A percentile compares a stretch with the other conserved stretches of the same genome.
These are phyloP conservation scores for Irena cyanogastra DNA, from an alignment of 2,113 vertebrate species.

Conservation along the genomic window DNA sequence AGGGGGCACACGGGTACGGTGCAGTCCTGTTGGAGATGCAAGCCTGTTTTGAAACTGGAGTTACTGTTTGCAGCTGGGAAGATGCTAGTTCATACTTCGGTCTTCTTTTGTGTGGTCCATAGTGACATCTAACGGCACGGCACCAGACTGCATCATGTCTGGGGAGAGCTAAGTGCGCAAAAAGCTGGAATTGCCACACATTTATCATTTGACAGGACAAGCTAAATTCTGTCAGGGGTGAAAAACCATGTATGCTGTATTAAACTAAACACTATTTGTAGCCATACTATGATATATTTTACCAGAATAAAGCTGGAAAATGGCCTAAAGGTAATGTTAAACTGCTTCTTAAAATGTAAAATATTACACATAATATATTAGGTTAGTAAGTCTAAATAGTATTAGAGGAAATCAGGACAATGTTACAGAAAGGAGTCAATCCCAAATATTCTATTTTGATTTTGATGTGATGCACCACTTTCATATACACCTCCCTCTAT, in stretches of 20 bases:
- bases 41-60: not conserved
- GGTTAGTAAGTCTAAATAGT: not conserved
- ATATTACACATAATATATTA: not conserved
- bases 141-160: not conserved
- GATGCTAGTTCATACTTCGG: not conserved
- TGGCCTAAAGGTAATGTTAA: not conserved
- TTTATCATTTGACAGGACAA: not conserved
- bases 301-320: not conserved
- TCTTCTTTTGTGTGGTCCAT: not conserved
- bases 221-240: not conserved
- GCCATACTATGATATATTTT: not conserved
- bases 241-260: not conserved
- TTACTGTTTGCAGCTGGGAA: not conserved
- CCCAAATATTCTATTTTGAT: not conserved
- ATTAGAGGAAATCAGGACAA: not conserved
- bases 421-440: not conserved
- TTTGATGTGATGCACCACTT: not conserved
- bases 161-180: not conserved
- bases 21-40: not conserved
- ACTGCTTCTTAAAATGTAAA: not conserved
- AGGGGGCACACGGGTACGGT: not conserved
- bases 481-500: not conserved
- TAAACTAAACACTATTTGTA: not conserved
- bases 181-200: not conserved
- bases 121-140: slow-evolving; percentile 47